Evolutionary conservation across 2,888 invertebrate genomes (phyloP).

Genomic region (Liposcelis brunnea): DNA sequence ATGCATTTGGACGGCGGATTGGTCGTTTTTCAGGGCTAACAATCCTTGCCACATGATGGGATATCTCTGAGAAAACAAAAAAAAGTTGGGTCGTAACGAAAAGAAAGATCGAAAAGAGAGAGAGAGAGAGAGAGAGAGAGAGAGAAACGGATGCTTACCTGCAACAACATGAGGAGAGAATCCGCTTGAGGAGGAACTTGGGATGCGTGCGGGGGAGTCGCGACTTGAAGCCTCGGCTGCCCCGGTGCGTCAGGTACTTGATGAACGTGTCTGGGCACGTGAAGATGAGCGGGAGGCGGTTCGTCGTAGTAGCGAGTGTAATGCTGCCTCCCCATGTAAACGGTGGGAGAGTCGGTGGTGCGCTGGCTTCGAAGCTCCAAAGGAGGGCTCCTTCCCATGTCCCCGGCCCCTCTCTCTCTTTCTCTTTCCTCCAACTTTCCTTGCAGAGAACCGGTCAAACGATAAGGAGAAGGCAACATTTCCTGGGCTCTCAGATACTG

Average conservation of each 20-base stretch:
- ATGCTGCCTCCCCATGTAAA: conserved; percentile 29
- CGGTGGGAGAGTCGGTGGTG: conserved; percentile 16
- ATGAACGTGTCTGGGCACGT: conserved; percentile 20
- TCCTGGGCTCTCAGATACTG: conserved; percentile 34
- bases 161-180: conserved; percentile 58
- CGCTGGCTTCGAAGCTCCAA: conserved; percentile 46
- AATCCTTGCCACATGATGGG: conserved; percentile 97
- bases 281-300: conserved; percentile 40
- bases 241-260: conserved; percentile 25
- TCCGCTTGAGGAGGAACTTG: conserved; percentile 72
- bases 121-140: too few species aligned
- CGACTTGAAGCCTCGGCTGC: conserved; percentile 29
- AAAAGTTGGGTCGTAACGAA: conserved; percentile 11
- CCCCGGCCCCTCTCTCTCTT: conserved; percentile 15
- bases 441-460: conserved; percentile 6
- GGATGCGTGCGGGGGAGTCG: conserved; percentile 52
- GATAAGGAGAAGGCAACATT: conserved; percentile 1
- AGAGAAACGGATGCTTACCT: conserved; percentile 32
- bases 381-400: conserved; percentile 41
- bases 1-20: conserved; percentile 97
- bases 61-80: conserved; percentile 48
- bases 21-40: conserved; percentile 88
- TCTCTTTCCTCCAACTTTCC: conserved; percentile 11
- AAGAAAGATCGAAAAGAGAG: not conserved
- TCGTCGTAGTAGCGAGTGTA: conserved; percentile 38